Evolutionary conservation across 2,797 vertebrate genomes (phyloP), one percentile per base, ranked within the genome.

Genomic region (Furcifer pardalis): DNA sequence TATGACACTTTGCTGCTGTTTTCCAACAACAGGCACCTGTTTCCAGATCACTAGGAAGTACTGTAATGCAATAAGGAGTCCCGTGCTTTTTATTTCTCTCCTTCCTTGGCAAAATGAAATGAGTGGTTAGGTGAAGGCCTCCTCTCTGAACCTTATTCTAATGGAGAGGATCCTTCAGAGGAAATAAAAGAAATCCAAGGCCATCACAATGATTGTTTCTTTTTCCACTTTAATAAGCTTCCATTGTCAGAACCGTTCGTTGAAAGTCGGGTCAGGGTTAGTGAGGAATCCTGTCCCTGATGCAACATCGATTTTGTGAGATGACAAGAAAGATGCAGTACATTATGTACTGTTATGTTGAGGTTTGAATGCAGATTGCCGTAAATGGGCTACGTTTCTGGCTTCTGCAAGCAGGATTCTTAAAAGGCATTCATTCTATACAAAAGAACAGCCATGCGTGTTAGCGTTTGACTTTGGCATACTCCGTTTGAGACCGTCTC

Each of bases 151-250:
- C 13, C 25, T 35, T 42, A 32, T 27, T 8, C 9, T 30, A 42
- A 84, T 73, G 86, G 80, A 44, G 1, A 10, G 30, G 62, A 65
- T 71, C 65, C 74, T 89, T 81, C 86, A 69, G 27, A 0, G 0
- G 17, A 0, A 2, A 71, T 63, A 74, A 80, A 84, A 81, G 72
- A 72, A 86, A 83, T 78, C 88, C 93, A 93, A 93, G 93, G 93
- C 88, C 74, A 37, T 63, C n/a, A 1, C 13, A 86, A 44, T 63
- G 80, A 85, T 90, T 32, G 66, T 0, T 0, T 40, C 1, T 5
- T 66, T 85, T 44, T 69, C 77, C 30, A 77, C 49, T 80, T 59
- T 56, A 69, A 62, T 80, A 83, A 68, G 62, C 15, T 9, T 68
- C 40, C 0, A 0, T 77, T 63, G 30, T 27, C 0, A 21, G 17